Conservation (phyloP, 2,113 vertebrate species). For the Apteryx owenii region DNA sequence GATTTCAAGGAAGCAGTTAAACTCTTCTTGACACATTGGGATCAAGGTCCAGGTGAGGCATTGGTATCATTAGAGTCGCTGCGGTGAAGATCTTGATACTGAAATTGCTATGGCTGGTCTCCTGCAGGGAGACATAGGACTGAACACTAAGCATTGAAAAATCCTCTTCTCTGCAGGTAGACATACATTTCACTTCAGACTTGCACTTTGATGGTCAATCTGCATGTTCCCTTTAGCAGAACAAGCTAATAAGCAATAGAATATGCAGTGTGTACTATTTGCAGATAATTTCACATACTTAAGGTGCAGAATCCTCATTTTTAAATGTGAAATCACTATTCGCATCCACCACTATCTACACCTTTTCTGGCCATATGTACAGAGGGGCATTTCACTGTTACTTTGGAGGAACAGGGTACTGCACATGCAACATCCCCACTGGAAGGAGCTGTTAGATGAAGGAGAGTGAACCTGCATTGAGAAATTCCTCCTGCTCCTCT, state of each 20-base stretch:
- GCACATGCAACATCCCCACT: rapidly evolving
- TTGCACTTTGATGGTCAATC: neutral
- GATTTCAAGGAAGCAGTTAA: neutral
- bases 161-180: neutral
- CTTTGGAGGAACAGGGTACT: neutral
- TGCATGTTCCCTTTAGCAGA: neutral
- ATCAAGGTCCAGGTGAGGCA: neutral
- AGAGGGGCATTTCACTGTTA: rapidly evolving
- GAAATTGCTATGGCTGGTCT: neutral
- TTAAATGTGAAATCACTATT: neutral
- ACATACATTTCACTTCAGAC: neutral
- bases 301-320: neutral
- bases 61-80: neutral
- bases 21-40: rapidly evolving
- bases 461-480: neutral
- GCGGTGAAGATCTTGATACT: neutral
- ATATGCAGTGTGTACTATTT: neutral
- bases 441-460: neutral
- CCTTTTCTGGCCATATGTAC: neutral
- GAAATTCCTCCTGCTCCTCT: neutral
- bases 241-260: neutral
- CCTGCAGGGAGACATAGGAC: neutral
- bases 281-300: neutral
- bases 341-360: neutral
- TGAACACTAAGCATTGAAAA: neutral